These are phyloP conservation scores for human (Homo sapiens) DNA, from an alignment of 2,113 vertebrate genomes.

Conservation along the genomic window GRCh38 chr9:120309001-120309500, in stretches of 20 bases:
- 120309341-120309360: background rate
- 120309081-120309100: background rate
- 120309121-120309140: background rate
- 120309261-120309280: background rate
- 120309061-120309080: background rate
- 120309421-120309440: background rate
- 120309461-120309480: background rate
- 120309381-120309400: background rate
- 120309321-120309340: background rate
- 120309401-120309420: background rate
- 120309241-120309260: background rate
- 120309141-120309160: background rate
- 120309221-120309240: background rate
- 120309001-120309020: background rate
- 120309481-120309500: background rate
- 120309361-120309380: background rate
- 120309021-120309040: background rate
- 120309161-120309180: background rate
- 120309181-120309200: background rate
- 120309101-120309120: background rate
- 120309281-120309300: background rate
- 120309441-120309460: background rate
- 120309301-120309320: background rate
- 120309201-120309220: background rate
- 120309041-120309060: background rate